These are phyloP conservation scores for Microtus oregoni DNA, from an alignment of 2,113 vertebrate genomes.

Conservation along the genomic window DNA sequence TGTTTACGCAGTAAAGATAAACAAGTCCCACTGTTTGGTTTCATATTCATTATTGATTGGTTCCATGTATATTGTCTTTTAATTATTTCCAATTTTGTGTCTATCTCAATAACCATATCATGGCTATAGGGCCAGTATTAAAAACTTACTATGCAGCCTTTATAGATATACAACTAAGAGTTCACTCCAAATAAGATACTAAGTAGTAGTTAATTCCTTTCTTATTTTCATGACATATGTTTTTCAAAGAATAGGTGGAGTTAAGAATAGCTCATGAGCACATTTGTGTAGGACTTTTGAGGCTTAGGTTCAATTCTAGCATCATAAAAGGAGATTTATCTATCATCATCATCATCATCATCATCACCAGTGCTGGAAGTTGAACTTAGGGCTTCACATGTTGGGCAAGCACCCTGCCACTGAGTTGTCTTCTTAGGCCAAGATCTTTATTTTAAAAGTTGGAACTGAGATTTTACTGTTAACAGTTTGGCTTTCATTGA, in stretches of 20 bases:
- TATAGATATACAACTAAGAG: slow-evolving; percentile 28
- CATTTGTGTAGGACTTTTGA: background rate
- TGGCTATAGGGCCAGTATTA: background rate
- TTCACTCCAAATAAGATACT: slow-evolving; percentile 43
- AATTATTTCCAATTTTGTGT: slow-evolving; percentile 26
- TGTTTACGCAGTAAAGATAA: background rate
- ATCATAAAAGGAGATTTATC: background rate
- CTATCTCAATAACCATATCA: background rate
- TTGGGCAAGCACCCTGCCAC: background rate
- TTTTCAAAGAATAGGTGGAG: slow-evolving; percentile 40
- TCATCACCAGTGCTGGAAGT: background rate
- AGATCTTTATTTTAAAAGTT: slow-evolving; percentile 46
- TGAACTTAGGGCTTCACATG: background rate
- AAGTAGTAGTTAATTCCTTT: background rate
- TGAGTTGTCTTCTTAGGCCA: background rate
- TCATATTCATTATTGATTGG: slow-evolving; percentile 19
- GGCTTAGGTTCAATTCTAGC: background rate
- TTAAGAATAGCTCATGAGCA: background rate
- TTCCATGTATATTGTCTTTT: background rate
- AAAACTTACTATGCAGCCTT: slow-evolving; percentile 11
- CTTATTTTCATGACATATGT: background rate
- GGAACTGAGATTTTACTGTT: slow-evolving; percentile 40
- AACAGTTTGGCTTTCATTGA: slow-evolving; percentile 52
- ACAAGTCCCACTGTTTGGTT: background rate
- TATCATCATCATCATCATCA: background rate